Evolutionary conservation across 2,113 vertebrate species (phyloP).

Genomic region (Gavia stellata): DNA sequence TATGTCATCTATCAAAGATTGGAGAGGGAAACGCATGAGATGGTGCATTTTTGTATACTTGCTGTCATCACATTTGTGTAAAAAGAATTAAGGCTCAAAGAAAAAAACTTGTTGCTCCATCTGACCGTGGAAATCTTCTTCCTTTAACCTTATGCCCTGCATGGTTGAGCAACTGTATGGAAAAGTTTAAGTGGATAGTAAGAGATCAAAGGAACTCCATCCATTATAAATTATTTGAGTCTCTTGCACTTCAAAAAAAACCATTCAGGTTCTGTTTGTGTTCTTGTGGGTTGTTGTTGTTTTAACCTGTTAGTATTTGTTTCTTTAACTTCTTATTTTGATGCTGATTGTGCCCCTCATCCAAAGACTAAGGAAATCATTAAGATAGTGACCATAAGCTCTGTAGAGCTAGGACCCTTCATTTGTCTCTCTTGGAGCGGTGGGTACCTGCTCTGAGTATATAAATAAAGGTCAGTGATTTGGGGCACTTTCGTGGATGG

Average conservation of each 20-base stretch:
- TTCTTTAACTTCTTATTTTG: constrained; percentile 35
- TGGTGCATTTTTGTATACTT: constrained; percentile 48
- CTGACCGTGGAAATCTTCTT: constrained; percentile 51
- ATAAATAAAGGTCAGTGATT: background rate
- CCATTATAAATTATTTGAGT: constrained; percentile 21
- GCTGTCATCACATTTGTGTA: constrained; percentile 37
- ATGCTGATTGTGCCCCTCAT: background rate
- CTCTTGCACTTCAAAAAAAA: background rate
- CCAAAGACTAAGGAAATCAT: background rate
- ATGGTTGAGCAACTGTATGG: constrained; percentile 18
- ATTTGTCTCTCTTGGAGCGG: background rate
- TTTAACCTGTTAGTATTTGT: constrained; percentile 30
- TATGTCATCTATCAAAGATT: constrained; percentile 43
- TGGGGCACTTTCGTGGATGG: background rate
- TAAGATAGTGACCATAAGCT: background rate
- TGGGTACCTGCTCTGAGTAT: background rate
- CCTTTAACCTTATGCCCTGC: constrained; percentile 48
- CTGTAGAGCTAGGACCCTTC: background rate
- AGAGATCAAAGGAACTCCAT: constrained; percentile 48
- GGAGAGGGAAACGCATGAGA: background rate
- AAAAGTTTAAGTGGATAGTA: constrained; percentile 32
- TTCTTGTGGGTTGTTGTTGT: background rate
- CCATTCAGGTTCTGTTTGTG: constrained; percentile 1
- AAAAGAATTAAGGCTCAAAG: constrained; percentile 31
- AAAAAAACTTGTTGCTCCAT: background rate